Base-by-base conservation (phyloP, 2,113 vertebrate genomes). In the Caretta caretta region DNA sequence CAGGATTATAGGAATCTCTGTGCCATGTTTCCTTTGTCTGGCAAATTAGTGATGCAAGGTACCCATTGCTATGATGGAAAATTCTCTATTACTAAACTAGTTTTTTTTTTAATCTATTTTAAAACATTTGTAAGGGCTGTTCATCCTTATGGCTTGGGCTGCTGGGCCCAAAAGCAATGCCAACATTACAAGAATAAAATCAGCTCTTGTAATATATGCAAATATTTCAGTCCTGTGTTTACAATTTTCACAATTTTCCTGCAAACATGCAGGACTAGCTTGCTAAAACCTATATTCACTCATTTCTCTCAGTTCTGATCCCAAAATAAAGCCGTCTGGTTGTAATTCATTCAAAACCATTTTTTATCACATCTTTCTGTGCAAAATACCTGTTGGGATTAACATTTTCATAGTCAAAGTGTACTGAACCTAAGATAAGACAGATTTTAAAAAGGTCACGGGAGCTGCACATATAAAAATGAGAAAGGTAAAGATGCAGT, bases 251-350 rank as follows among this genome's bases (percentile, higher is more conserved):
- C 79, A 89, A 69, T 42, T 42, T 42, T 7, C 7, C 35, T 80
- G 19, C 0, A 31, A 22, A 48, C 16, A 48, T 8, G 25, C 6
- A 86, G 25, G 81, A 86, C 22, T 0, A 38, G 19, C 29, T 2
- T 10, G 1, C 16, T 35, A 88, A 93, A 91, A 49, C 5, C 0
- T 0, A 4, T 29, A 1, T 3, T 57, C 19, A 1, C 53, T 81
- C 88, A 54, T 35, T 80, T 54, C 49, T 2, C 65, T 86, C 35
- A 49, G 10, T 38, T 17, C 65, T 76, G 1, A 1, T 86, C 13
- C 94, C 42, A 76, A 86, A 93, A 80, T 13, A 89, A 86, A 83
- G 3, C 27, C 57, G 14, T 1, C 53, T 27, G 4, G 5, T 84
- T 86, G 75, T 78, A n/a, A 72, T 38, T 24, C 22, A 8, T n/a